Percentiles rank a stretch among this genome's conserved stretches.
phyloP scores from a whole-genome alignment of 2,113 vertebrate species.

The Noturus placidus region DNA sequence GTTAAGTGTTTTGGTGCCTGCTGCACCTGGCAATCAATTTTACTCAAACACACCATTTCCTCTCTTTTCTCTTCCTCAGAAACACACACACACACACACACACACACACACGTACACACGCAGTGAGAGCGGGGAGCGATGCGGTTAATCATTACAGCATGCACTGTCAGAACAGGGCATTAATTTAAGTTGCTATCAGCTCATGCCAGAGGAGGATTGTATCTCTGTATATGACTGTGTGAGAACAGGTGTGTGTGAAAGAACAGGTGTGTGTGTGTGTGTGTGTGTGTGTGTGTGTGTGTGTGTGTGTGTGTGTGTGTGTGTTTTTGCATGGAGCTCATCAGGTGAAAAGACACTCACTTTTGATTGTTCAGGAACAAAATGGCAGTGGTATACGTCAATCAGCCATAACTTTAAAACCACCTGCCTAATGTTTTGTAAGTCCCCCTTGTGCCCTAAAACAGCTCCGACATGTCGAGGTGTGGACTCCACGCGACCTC shows the following conservation, averaged over 20 bases:
- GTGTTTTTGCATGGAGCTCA: neutral
- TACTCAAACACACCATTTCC: slow-evolving; percentile 29
- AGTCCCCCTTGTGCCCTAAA: too few relatives aligned
- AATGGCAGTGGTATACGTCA: slow-evolving; percentile 18
- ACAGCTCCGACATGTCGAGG: too few relatives aligned
- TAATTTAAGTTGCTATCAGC: slow-evolving; percentile 54
- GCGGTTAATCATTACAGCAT: slow-evolving; percentile 51
- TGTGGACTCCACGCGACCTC: too few relatives aligned
- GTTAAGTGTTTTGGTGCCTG: neutral
- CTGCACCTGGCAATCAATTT: slow-evolving; percentile 19
- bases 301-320: slow-evolving; percentile 49
- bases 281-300: slow-evolving; percentile 46
- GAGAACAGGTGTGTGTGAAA: slow-evolving; percentile 59
- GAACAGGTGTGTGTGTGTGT: slow-evolving; percentile 53
- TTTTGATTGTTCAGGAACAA: slow-evolving; percentile 55
- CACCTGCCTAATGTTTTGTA: too few relatives aligned
- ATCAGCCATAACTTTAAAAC: too few relatives aligned
- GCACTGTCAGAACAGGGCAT: slow-evolving; percentile 50
- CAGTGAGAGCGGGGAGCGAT: neutral
- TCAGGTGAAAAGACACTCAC: slow-evolving; percentile 46
- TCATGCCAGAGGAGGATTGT: slow-evolving; percentile 47
- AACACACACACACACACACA: slow-evolving; percentile 9
- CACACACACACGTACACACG: slow-evolving; percentile 9
- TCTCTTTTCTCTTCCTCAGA: neutral
- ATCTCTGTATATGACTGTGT: slow-evolving; percentile 43